phyloP scores from a whole-genome alignment of 2,113 vertebrate genomes.

The Nothoprocta perdicaria region DNA sequence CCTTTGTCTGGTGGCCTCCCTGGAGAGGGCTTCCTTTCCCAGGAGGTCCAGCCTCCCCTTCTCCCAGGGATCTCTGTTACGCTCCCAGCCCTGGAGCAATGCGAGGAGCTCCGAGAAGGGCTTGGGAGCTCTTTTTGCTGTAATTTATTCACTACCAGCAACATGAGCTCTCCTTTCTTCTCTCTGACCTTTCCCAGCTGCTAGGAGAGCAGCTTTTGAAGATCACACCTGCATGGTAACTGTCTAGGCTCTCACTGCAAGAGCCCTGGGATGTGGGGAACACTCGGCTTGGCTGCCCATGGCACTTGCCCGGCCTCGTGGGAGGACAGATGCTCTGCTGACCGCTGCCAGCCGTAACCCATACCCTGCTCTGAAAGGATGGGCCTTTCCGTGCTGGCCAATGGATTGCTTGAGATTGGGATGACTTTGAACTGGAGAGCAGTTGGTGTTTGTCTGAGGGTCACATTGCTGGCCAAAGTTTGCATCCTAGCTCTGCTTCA shows the following conservation, averaged over 20 bases:
- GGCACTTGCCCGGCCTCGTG: too few relatives aligned
- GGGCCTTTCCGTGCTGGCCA: neutral
- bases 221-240: neutral
- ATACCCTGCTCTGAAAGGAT: too few relatives aligned
- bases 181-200: neutral
- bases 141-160: neutral
- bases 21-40: too few relatives aligned
- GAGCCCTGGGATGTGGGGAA: too few relatives aligned
- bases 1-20: neutral
- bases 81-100: neutral
- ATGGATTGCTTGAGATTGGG: neutral
- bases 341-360: too few relatives aligned
- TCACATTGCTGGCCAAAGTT: neutral
- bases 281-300: too few relatives aligned
- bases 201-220: neutral
- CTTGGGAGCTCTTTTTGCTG: neutral
- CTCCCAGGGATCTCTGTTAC: neutral
- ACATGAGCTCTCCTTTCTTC: neutral
- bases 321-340: too few relatives aligned
- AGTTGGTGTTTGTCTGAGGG: neutral
- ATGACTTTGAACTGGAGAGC: neutral
- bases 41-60: neutral
- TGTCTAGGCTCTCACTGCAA: too few relatives aligned
- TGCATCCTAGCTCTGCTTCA: neutral
- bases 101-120: neutral